phyloP scores from a whole-genome alignment of 1,140 invertebrate genomes.

The Bombyx mandarina region DNA sequence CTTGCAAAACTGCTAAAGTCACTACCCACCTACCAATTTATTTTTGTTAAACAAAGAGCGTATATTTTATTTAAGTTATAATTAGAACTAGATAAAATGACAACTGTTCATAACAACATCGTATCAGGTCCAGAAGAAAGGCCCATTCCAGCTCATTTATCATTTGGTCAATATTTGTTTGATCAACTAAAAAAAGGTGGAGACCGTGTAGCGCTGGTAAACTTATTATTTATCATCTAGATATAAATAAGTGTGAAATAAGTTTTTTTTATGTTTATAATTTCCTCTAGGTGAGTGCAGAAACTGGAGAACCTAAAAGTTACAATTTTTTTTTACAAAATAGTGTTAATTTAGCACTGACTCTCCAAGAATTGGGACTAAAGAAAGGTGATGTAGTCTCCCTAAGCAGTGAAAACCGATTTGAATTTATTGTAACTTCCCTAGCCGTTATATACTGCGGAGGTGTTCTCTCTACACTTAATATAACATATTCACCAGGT shows the following conservation, averaged over 20 bases:
- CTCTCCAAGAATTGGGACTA: constrained; percentile 51
- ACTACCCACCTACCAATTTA: too few relatives aligned
- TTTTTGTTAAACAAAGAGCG: too few relatives aligned
- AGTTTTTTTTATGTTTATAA: not conserved
- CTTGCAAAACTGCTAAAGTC: too few relatives aligned
- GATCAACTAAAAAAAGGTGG: constrained; percentile 54
- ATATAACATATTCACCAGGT: constrained; percentile 71
- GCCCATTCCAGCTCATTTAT: constrained; percentile 55
- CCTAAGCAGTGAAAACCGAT: constrained; percentile 70
- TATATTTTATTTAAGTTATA: too few relatives aligned
- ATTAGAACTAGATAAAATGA: too few relatives aligned
- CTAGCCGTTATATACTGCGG: constrained; percentile 64
- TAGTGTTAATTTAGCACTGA: constrained; percentile 60
- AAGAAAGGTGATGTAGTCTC: constrained; percentile 66
- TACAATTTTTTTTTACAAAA: constrained; percentile 57
- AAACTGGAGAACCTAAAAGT: constrained; percentile 56
- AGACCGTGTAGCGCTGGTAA: constrained; percentile 45
- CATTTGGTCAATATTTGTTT: constrained; percentile 55
- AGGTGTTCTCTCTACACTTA: constrained; percentile 63
- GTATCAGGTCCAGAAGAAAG: constrained; percentile 50
- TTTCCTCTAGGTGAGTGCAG: constrained; percentile 58
- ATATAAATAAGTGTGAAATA: too few relatives aligned
- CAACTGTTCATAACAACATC: constrained; percentile 43
- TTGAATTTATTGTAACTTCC: constrained; percentile 63
- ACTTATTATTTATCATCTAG: constrained; percentile 1